These are phyloP conservation scores for Enteromius thamalakanensis DNA, from an alignment of 2,797 vertebrate genomes.

Conservation along the genomic window DNA sequence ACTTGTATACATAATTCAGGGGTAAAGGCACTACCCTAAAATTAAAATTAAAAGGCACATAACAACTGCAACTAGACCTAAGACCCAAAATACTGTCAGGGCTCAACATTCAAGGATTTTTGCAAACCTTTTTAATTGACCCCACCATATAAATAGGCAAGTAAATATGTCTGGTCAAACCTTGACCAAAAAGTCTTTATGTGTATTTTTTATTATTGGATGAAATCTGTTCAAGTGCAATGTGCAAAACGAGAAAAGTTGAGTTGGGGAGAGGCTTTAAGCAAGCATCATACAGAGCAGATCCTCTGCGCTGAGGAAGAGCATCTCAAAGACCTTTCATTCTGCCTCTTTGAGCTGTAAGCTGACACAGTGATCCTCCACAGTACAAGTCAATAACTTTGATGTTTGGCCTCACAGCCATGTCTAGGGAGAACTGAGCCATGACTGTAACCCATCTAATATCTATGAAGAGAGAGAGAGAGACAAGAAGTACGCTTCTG, in stretches of 20 bases:
- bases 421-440: constrained; percentile 26
- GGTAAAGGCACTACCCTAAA: background rate
- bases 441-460: constrained; percentile 1
- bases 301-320: constrained; percentile 26
- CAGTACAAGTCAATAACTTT: constrained; percentile 45
- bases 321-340: constrained; percentile 29
- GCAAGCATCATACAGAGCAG: constrained; percentile 3
- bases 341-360: constrained; percentile 30
- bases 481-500: background rate
- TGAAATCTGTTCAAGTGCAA: constrained; percentile 13
- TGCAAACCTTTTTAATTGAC: background rate
- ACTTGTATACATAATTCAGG: constrained; percentile 2
- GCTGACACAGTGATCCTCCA: constrained; percentile 51
- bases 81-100: background rate
- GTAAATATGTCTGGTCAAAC: too few relatives aligned
- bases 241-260: background rate
- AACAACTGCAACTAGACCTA: background rate
- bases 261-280: background rate
- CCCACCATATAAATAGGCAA: background rate
- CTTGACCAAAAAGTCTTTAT: too few relatives aligned
- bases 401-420: constrained; percentile 39
- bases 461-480: constrained; percentile 12
- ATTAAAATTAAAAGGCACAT: constrained; percentile 1
- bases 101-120: background rate
- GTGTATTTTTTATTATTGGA: background rate